phyloP scores from a whole-genome alignment of 2,888 invertebrate species.

The Ennomos fuscantarius region DNA sequence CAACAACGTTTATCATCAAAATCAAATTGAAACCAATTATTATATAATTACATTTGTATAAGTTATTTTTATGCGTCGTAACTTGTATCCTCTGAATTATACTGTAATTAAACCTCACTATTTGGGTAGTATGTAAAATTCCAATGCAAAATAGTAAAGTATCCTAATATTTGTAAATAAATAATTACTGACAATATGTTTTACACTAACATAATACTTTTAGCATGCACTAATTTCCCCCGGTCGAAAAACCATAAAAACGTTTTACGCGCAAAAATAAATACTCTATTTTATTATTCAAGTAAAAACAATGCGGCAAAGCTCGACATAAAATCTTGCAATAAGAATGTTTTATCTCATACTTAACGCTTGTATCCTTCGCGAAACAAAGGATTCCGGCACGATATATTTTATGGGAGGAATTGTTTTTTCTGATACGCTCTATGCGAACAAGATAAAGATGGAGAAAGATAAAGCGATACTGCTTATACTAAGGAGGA shows the following conservation, averaged over 20 bases:
- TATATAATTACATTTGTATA: too few species aligned
- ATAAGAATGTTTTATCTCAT: conserved; percentile 52
- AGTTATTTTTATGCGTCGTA: too few species aligned
- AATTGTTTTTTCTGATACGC: conserved; percentile 45
- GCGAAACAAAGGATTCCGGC: conserved; percentile 43
- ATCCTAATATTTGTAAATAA: too few species aligned
- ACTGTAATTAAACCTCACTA: too few species aligned
- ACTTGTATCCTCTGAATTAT: too few species aligned
- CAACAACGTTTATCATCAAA: too few species aligned
- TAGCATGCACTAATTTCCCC: too few species aligned
- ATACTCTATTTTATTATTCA: conserved; percentile 25
- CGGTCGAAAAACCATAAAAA: conserved; percentile 1
- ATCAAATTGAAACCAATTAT: too few species aligned
- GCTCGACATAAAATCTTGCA: conserved; percentile 49
- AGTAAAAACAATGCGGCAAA: conserved; percentile 45
- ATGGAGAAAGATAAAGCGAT: conserved; percentile 28
- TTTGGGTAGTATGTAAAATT: too few species aligned
- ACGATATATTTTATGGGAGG: conserved; percentile 37
- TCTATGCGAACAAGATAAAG: conserved; percentile 36
- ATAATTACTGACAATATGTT: too few species aligned
- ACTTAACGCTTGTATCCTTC: conserved; percentile 41
- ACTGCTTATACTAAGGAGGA: conserved; percentile 17
- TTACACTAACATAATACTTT: too few species aligned
- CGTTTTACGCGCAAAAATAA: conserved; percentile 27
- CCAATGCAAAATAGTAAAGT: too few species aligned